Conservation (phyloP, 2,797 vertebrate species). For the Mus caroli region DNA sequence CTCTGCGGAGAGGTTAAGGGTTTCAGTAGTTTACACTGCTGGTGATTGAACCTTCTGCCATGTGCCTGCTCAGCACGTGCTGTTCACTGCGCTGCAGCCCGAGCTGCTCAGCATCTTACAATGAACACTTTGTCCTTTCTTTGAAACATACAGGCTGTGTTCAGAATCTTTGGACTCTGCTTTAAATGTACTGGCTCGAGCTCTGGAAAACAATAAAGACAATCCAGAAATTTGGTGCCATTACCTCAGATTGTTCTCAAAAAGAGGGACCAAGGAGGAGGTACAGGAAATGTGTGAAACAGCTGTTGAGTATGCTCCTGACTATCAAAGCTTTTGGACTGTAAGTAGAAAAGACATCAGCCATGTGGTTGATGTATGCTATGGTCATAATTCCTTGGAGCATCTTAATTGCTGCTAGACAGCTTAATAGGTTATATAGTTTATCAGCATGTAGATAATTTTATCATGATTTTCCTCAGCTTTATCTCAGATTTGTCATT, state of each 20-base stretch:
- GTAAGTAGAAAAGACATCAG: conserved; percentile 89
- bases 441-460: not conserved
- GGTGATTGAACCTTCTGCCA: not conserved
- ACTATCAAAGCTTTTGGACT: conserved; percentile 95
- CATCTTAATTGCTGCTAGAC: conserved; percentile 50
- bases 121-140: not conserved
- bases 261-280: conserved; percentile 94
- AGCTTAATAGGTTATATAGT: conserved; percentile 9
- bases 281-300: conserved; percentile 99
- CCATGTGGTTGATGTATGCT: not conserved
- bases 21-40: not conserved
- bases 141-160: conserved; percentile 88
- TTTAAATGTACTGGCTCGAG: conserved; percentile 96
- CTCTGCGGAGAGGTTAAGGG: conserved; percentile 45
- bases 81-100: not conserved
- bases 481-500: conserved; percentile 7
- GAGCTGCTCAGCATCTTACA: not conserved
- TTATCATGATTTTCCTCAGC: not conserved
- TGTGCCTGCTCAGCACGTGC: not conserved
- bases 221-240: conserved; percentile 98
- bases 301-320: conserved; percentile 96
- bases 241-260: conserved; percentile 96
- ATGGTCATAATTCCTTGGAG: conserved; percentile 39
- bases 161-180: conserved; percentile 96
- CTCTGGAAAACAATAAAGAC: conserved; percentile 96